Evolutionary conservation across 2,797 vertebrate species (phyloP).

Genomic region (Esox lucius): DNA sequence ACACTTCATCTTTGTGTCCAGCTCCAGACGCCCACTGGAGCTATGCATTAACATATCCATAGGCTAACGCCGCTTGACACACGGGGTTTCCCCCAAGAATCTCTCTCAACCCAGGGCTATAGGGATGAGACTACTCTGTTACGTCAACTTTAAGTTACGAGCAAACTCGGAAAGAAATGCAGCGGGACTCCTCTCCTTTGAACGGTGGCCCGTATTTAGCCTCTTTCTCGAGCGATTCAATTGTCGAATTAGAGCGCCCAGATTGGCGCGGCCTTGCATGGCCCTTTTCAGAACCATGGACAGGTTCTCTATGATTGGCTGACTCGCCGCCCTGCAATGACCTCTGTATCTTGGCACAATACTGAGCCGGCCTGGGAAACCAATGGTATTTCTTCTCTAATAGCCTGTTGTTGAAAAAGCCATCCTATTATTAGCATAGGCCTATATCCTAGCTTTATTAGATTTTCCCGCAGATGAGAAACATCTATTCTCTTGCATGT

Average conservation of each 20-base stretch:
- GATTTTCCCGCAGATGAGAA: background rate
- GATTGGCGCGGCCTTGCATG: background rate
- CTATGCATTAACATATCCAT: background rate
- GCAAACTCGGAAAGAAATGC: background rate
- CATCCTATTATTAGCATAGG: background rate
- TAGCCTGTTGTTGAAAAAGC: conserved; percentile 16
- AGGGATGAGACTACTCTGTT: background rate
- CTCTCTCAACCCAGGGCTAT: background rate
- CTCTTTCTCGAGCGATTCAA: background rate
- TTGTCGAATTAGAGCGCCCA: background rate
- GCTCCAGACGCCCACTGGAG: background rate
- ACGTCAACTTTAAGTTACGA: background rate
- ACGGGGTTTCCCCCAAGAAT: background rate
- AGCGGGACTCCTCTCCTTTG: background rate
- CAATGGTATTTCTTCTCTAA: background rate
- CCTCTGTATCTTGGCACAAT: background rate
- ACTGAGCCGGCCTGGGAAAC: background rate
- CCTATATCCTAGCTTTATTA: background rate
- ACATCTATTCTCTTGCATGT: background rate
- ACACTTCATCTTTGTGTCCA: conserved; percentile 4
- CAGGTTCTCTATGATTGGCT: background rate
- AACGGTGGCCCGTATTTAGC: background rate
- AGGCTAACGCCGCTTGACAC: background rate
- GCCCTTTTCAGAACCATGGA: conserved; percentile 15
- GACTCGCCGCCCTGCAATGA: background rate